Conservation (phyloP, 2,797 vertebrate genomes). For the Moxostoma hubbsi region DNA sequence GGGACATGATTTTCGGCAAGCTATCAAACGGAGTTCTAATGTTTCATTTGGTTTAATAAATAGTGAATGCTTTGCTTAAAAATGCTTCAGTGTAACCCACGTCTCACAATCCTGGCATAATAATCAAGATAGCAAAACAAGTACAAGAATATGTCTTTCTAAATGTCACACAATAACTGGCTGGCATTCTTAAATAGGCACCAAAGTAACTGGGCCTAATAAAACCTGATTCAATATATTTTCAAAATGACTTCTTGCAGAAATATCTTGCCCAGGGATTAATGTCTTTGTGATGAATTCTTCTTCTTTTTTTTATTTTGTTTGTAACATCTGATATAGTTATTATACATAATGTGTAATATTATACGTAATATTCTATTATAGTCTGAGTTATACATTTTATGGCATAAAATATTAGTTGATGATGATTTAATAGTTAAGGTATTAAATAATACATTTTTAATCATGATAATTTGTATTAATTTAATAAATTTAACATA, state of each 20-base stretch:
- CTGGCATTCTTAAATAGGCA: slow-evolving; percentile 50
- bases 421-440: too few species aligned
- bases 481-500: too few species aligned
- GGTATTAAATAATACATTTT: too few species aligned
- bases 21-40: slow-evolving; percentile 6
- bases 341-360: too few species aligned
- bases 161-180: slow-evolving; percentile 65
- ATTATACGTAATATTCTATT: too few species aligned
- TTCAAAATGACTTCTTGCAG: neutral
- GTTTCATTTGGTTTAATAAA: slow-evolving; percentile 28
- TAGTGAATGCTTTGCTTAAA: slow-evolving; percentile 2
- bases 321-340: too few species aligned
- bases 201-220: slow-evolving; percentile 39
- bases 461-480: too few species aligned
- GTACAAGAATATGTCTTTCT: slow-evolving; percentile 60
- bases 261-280: neutral
- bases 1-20: slow-evolving; percentile 5
- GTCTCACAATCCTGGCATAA: slow-evolving; percentile 5
- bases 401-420: too few species aligned
- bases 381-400: too few species aligned
- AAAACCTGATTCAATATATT: neutral
- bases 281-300: too few species aligned
- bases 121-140: slow-evolving; percentile 33
- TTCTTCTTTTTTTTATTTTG: too few species aligned
- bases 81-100: slow-evolving; percentile 7